Evolutionary conservation across 2,797 vertebrate genomes (phyloP).

Genomic region (Synanceia verrucosa): DNA sequence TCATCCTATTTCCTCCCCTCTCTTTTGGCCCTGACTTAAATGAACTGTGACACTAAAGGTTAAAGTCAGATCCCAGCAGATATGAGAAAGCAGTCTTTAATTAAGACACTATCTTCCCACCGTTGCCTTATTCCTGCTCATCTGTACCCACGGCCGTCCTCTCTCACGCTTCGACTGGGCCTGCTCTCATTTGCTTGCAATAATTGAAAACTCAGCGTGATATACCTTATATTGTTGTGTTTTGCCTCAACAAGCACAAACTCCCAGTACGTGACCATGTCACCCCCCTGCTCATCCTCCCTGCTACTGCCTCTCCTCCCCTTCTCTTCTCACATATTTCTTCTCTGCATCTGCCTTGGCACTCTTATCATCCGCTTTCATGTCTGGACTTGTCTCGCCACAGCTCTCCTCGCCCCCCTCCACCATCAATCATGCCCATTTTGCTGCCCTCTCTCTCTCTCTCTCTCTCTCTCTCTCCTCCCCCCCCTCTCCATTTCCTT

Average conservation of each 20-base stretch:
- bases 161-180: conserved; percentile 47
- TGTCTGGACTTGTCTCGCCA: conserved; percentile 41
- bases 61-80: conserved; percentile 70
- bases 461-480: conserved; percentile 15
- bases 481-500: conserved; percentile 24
- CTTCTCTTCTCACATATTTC: conserved; percentile 37
- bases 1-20: not conserved
- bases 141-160: conserved; percentile 25
- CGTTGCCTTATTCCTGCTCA: conserved; percentile 37
- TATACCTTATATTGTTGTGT: conserved; percentile 68
- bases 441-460: conserved; percentile 30
- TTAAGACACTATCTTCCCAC: conserved; percentile 72
- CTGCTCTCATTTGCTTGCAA: conserved; percentile 55
- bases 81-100: conserved; percentile 68
- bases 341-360: conserved; percentile 40
- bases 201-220: conserved; percentile 68
- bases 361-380: conserved; percentile 61
- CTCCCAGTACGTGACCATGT: conserved; percentile 58
- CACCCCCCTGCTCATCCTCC: conserved; percentile 25
- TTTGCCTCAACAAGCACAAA: conserved; percentile 59
- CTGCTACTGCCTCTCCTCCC: conserved; percentile 31
- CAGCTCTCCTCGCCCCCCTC: conserved; percentile 1
- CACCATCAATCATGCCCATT: conserved; percentile 52
- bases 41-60: conserved; percentile 77
- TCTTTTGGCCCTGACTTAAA: conserved; percentile 60